Evolutionary conservation across 1,140 invertebrate species (phyloP), one percentile per base, ranked within the genome.

Genomic region (Dendroctonus valens): DNA sequence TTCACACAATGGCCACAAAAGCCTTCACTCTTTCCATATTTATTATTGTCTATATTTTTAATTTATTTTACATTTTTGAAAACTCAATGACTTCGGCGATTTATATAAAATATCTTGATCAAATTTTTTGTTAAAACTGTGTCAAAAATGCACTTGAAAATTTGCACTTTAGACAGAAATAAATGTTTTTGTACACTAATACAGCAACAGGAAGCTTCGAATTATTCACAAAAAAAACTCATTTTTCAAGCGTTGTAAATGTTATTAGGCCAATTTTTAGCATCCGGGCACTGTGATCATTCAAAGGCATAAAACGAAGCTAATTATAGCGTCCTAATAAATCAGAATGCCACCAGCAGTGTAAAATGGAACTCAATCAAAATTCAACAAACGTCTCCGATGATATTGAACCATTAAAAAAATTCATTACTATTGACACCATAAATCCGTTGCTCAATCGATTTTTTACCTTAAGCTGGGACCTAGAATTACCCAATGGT

Each of bases 341-440:
- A 26, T 26, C 1, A 26, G 26, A 26, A 26, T 26, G 26, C 26
- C 26, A 26, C 26, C 26, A 26, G 26, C 26, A 1, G 26, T 26
- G 26, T 3, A 26, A 26, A 26, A 26, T 26, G 26, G 26, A 26
- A 26, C 26, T 26, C 37, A 40, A 61, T 61, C 14, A 61, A 51
- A 40, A 61, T 61, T 61, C 59, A 41, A n/a, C 7, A 61, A 40
- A 14, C 59, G 59, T 51, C 2, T 38, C 12, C 15, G 40, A 40
- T 64, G 51, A 44, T 57, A 64, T 64, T 42, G 51, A 55, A 41
- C 41, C 11, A 62, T 64, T 54, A 64, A 44, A 64, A 61, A 61
- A 53, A 54, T 64, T 64, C 61, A 64, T 54, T 64, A 64, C 42
- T 64, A 64, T 64, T 64, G 53, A 64, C 51, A 64, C 61, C 61